These are phyloP conservation scores for Solenopsis fugax DNA, from an alignment of 1,140 invertebrate genomes.

Conservation along the genomic window DNA sequence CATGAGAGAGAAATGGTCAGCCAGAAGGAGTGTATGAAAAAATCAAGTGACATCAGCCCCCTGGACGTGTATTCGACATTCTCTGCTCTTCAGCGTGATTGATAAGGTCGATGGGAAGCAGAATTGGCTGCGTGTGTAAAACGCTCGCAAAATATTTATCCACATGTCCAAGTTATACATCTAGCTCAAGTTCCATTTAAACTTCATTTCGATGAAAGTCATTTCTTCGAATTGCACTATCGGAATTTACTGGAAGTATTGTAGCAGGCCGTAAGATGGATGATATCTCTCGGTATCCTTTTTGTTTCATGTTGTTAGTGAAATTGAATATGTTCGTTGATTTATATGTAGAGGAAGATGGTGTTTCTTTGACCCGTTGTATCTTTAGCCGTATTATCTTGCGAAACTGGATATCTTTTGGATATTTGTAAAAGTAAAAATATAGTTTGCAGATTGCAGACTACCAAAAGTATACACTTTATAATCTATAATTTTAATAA, in stretches of 20 bases:
- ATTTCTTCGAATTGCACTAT: not conserved
- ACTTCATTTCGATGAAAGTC: slow-evolving; percentile 12
- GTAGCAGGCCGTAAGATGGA: not conserved
- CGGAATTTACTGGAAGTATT: not conserved
- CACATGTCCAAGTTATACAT: not conserved
- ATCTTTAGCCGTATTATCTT: too few relatives aligned
- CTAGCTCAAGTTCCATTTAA: slow-evolving; percentile 16
- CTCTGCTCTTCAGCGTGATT: slow-evolving; percentile 37
- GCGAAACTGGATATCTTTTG: too few relatives aligned
- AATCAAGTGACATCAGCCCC: slow-evolving; percentile 20
- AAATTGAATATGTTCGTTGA: not conserved
- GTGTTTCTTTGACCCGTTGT: too few relatives aligned
- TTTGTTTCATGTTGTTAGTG: not conserved
- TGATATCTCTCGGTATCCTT: not conserved
- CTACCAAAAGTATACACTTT: too few relatives aligned
- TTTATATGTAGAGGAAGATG: not conserved
- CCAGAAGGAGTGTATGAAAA: slow-evolving; percentile 8
- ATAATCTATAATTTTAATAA: too few relatives aligned
- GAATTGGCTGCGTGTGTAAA: slow-evolving; percentile 11
- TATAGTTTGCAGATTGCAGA: too few relatives aligned
- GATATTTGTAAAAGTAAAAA: too few relatives aligned
- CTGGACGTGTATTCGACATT: slow-evolving; percentile 23
- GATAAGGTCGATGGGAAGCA: slow-evolving; percentile 35
- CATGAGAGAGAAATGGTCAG: slow-evolving; percentile 35
- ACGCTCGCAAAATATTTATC: slow-evolving; percentile 50